Base-by-base conservation (phyloP, 2,113 vertebrate species). In the Tyrannus savana region DNA sequence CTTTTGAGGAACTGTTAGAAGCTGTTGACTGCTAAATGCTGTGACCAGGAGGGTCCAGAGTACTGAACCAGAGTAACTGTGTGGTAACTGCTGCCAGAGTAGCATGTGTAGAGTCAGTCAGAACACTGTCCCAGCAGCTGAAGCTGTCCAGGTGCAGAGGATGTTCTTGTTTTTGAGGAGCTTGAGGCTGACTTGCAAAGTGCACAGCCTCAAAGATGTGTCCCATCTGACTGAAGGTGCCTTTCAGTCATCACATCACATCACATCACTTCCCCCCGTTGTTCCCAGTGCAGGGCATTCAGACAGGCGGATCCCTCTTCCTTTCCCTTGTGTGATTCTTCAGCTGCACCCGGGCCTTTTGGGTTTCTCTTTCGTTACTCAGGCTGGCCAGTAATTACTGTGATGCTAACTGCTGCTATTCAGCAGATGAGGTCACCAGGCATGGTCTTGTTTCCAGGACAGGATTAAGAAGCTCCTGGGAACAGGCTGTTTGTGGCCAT, bases 391-490 rank as follows among this genome's bases (percentile, higher is more conserved):
- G 79, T 96, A 78, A 75, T 88, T 93, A 95, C 75, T 94, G 71
- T 90, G 87, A 42, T 75, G 68, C 86, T 90, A 84, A 73, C 72
- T 81, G 83, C 86, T 80, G 73, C 84, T 89, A 27, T 93, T 95
- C 90, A 95, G 72, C n/a, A 53, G 90, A 81, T 93, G 96, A 96
- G 88, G 88, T 93, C 90, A 94, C 88, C 2, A 0, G 50, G 56
- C 66, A 12, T 53, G 76, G 76, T 82, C 80, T 76, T 35, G 73
- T 87, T 96, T 96, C 73, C 83, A 78, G 84, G 92, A 44, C 49
- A 31, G 92, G 91, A 91, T 95, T 96, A 95, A 95, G 96, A 68
- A 95, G 55, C 84, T 91, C 39, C 66, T 84, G 90, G 88, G 91
- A 97, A 93, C 91, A 76, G 58, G 35, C 69, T 81, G 52, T 96